Base-by-base conservation (phyloP, 2,888 invertebrate species). In the Thymelicus sylvestris region DNA sequence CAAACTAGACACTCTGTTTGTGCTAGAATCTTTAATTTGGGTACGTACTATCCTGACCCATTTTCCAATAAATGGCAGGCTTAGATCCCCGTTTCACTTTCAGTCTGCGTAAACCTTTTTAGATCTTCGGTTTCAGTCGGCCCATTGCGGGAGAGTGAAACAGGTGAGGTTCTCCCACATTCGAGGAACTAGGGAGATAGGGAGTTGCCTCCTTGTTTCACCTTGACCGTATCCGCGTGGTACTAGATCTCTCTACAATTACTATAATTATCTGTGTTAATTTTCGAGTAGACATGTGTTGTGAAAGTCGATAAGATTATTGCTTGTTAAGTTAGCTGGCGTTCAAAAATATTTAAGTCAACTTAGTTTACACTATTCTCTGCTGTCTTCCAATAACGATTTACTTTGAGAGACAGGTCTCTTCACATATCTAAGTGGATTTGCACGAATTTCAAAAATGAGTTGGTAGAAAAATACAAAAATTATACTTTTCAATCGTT, bases 11-110 rank as follows among this genome's bases (percentile, higher is more conserved):
- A 31, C 31, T 31, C 31, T 31, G 31, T 31, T 31, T 31, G 31
- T 3, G 5, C 31, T 31, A 31, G 31, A 31, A 63, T 68, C 62
- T 68, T 68, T 63, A 68, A 68, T 68, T 68, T 68, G 55, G 57
- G 47, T 47, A 57, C 52, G 68, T 52, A 31, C 41, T 48, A 63
- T 52, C 44, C 41, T 68, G 68, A 68, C 63, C 68, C 52, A 68
- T 63, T 61, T 68, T 63, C 68, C 44, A 12, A 44, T 19, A 47
- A 57, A 47, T 39, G 10, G 12, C 52, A 55, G 24, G 15, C 19
- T 48, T 41, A 13, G 52, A 39, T 31, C 39, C 8, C 41, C 12
- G 52, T 52, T 55, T 55, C 39, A 38, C 52, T 55, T 39, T 65
- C 52, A 13, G 31, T 13, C 31, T 8, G 7, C 57, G 55, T 24